Base-by-base conservation (phyloP, 2,113 vertebrate species). In the Callipepla squamata region DNA sequence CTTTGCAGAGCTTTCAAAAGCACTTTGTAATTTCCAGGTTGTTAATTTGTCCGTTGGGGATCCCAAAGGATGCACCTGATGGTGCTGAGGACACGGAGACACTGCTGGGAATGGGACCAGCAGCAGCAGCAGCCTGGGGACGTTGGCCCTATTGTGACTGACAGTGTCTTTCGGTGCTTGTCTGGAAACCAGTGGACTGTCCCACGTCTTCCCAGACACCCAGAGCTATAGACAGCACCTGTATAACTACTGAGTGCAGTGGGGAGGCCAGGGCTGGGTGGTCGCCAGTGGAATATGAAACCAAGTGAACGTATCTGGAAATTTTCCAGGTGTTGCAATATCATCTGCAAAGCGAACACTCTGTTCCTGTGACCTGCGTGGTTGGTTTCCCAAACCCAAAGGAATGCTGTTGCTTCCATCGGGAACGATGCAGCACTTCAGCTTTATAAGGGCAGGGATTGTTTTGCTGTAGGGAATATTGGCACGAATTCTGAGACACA, bases 1-100 rank as follows among this genome's bases (percentile, higher is more conserved):
- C 44, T 0, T 0, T 36, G 42, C 45, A 66, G 38, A 87, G 58
- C 48, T 67, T 79, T 65, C 23, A 16, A 62, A 89, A 89, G 80
- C 22, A 63, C 28, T 19, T 50, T 72, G 34, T 78, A 51, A n/a
- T 80, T 82, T 58, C 66, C 36, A n/a, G 38, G 45, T 14, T 2
- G 1, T 65, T 80, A 40, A 10, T 88, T 85, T 80, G 61, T 50
- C 67, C 55, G 26, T 21, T 50, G 1, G 7, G 53, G 50, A 58
- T n/a, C 42, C 61, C 51, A 85, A 89, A 50, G 7, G 63, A 38
- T 26, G 1, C 57, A 21, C 0, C 0, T 6, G 3, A 23, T 7
- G 21, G 8, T 67, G 73, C 51, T 93, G 68, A 42, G 73, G 36
- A 42, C 15, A 21, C 10, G 28, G 81, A 23, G 67, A 8, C n/a